Conservation (phyloP, 1,140 invertebrate genomes). For the Trichonephila clavata region DNA sequence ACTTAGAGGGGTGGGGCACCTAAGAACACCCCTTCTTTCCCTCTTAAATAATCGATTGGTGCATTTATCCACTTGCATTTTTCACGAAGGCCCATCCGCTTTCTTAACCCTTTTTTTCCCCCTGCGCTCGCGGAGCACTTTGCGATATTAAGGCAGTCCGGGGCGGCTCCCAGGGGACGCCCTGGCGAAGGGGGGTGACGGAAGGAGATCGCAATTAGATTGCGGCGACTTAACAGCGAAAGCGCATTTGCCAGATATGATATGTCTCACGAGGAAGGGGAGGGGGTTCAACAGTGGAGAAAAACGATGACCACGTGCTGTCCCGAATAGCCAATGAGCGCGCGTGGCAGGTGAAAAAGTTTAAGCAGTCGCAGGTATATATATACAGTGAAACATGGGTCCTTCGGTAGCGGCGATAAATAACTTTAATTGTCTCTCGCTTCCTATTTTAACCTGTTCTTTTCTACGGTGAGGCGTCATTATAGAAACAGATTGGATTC, state of each 20-base stretch:
- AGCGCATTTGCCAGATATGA: slow-evolving; percentile 67
- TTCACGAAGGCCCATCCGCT: background rate
- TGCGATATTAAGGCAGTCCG: slow-evolving; percentile 7
- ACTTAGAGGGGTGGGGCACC: background rate
- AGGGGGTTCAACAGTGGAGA: background rate
- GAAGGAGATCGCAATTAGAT: slow-evolving; percentile 65
- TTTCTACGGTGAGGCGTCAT: too few species aligned
- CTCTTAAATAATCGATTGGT: slow-evolving; percentile 9
- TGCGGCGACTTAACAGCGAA: slow-evolving; percentile 65
- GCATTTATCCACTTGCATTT: background rate
- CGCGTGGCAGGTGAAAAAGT: slow-evolving; percentile 66
- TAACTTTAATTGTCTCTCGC: slow-evolving; percentile 65
- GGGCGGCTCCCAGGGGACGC: slow-evolving; percentile 9
- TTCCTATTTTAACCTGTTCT: slow-evolving; percentile 1
- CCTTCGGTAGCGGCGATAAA: slow-evolving; percentile 40
- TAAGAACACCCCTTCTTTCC: background rate
- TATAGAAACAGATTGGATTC: slow-evolving; percentile 54
- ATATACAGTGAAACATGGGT: slow-evolving; percentile 61
- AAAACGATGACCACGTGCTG: slow-evolving; percentile 65
- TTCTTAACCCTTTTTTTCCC: slow-evolving; percentile 32
- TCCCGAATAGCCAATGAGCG: slow-evolving; percentile 61
- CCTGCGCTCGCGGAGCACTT: slow-evolving; percentile 27
- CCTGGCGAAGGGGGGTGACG: background rate
- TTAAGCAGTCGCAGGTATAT: slow-evolving; percentile 58
- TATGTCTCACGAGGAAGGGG: slow-evolving; percentile 38